These are phyloP conservation scores for Colletes latitarsis DNA, from an alignment of 1,140 invertebrate species.

Conservation along the genomic window DNA sequence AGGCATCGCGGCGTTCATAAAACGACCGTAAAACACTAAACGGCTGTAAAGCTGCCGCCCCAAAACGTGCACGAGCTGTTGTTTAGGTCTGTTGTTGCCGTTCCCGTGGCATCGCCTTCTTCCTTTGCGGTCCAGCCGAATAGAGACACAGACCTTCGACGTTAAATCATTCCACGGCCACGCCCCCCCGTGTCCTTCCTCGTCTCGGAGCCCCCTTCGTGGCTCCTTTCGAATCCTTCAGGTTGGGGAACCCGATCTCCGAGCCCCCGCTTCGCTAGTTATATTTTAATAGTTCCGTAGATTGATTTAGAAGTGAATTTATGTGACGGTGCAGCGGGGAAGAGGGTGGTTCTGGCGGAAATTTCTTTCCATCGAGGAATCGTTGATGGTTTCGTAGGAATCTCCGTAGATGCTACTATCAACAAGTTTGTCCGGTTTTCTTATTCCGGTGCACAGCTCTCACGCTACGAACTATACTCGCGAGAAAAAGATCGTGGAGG, in stretches of 20 bases:
- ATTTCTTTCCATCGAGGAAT: background rate
- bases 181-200: constrained; percentile 73
- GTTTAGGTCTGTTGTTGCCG: constrained; percentile 57
- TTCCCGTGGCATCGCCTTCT: constrained; percentile 41
- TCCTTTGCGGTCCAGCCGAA: constrained; percentile 67
- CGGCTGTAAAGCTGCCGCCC: constrained; percentile 81
- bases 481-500: too few species aligned
- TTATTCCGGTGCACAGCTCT: too few species aligned
- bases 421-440: too few species aligned
- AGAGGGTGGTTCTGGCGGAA: background rate
- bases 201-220: constrained; percentile 45
- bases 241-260: background rate
- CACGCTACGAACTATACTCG: too few species aligned
- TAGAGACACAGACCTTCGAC: constrained; percentile 79
- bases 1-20: constrained; percentile 78
- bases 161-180: constrained; percentile 79
- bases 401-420: background rate
- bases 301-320: constrained; percentile 46
- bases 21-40: constrained; percentile 82
- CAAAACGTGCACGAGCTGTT: constrained; percentile 69
- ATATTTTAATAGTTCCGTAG: constrained; percentile 27
- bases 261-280: background rate
- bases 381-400: background rate
- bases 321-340: background rate
- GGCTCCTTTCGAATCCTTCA: background rate